These are phyloP conservation scores for Drosophila eohydei DNA, from an alignment of 2,888 invertebrate genomes.

Conservation along the genomic window DNA sequence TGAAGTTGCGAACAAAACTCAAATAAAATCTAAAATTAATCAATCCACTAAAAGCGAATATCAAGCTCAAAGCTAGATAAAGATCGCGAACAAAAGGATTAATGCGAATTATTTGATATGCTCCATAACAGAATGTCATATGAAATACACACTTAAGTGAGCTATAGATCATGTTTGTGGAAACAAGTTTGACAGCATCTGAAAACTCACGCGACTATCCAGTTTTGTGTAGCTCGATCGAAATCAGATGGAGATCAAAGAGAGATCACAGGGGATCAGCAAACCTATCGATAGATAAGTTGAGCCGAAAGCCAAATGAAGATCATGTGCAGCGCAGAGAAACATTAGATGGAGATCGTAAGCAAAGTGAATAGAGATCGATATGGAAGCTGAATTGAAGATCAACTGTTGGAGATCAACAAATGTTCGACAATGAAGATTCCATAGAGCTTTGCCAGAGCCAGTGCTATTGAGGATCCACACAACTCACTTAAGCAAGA, in stretches of 20 bases:
- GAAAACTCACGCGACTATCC: background rate
- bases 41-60: background rate
- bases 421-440: background rate
- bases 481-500: too few species aligned
- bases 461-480: too few species aligned
- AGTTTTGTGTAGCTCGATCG: background rate
- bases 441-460: background rate
- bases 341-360: background rate
- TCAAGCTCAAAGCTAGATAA: background rate
- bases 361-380: background rate
- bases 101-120: background rate
- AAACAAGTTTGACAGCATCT: conserved; percentile 4
- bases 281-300: background rate
- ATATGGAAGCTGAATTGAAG: background rate
- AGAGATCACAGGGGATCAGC: background rate
- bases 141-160: background rate
- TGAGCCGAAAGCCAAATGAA: background rate
- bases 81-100: background rate
- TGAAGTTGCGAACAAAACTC: background rate
- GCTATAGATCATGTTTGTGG: background rate
- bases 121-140: conserved; percentile 1
- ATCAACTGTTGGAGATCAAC: background rate
- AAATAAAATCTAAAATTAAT: background rate
- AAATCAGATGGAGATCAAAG: background rate
- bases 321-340: background rate